Evolutionary conservation across 2,888 invertebrate species (phyloP), one percentile per base, ranked within the genome.

Genomic region (Cartodere bifasciata): DNA sequence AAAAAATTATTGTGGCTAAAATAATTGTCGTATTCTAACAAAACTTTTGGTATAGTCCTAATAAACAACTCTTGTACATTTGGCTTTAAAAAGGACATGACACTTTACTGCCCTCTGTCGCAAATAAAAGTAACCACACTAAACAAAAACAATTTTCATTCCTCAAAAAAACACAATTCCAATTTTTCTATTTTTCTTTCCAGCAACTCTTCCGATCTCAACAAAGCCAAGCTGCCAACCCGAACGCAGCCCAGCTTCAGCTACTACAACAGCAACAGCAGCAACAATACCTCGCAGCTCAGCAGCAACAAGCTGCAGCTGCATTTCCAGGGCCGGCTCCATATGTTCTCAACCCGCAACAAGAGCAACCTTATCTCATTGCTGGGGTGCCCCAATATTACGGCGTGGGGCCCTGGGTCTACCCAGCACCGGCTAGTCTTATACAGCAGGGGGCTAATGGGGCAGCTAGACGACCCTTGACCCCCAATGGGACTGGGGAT

Each of bases 331-430:
- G 85, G 52, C 49, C 49, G 16, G 77, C 84, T 26, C 78, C 85
- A 26, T 90, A 88, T 57, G 83, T 88, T 50, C 80, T 88, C 49
- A 88, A 87, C 62, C 78, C 88, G 29, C 59, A 59, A 42, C 56
- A 60, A 42, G 58, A 58, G 38, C 50, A 50, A 42, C 90, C 87
- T 16, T 91, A 90, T 62, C 68, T 88, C 53, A 78, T 83, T 51
- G 70, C 82, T 58, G 70, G 81, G 59, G 72, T 90, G 49, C 88
- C 88, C 30, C 91, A 88, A 52, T 92, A 94, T 67, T 92, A 92
- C 62, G 84, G 86, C 34, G 83, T 90, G 43, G 80, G 79, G 28
- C 90, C 90, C 16, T 92, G 92, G 88, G 85, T 92, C 52, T 92
- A 92, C 64, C 88, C 90, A 23, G 53, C 54, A 29, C 52, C 54